Percentiles rank a stretch among this genome's conserved stretches.
Conservation (phyloP, 2,113 vertebrate species). For the Plestiodon gilberti region DNA sequence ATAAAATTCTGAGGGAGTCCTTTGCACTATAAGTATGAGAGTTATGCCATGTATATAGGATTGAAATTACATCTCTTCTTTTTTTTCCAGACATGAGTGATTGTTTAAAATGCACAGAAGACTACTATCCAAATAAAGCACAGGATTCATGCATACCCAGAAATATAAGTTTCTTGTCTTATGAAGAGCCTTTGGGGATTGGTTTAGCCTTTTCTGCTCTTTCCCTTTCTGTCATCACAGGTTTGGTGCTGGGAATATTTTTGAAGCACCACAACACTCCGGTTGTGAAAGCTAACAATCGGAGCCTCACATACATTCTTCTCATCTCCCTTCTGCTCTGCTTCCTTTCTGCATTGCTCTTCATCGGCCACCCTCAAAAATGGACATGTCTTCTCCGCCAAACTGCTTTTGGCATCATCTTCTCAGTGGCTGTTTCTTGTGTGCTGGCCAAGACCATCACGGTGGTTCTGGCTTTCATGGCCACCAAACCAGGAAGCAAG, state of each 20-base stretch:
- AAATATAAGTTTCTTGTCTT: not conserved
- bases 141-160: not conserved
- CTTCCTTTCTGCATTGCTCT: slow-evolving; percentile 5
- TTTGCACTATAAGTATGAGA: no score
- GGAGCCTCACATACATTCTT: not conserved
- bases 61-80: not conserved
- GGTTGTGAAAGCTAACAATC: not conserved
- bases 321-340: not conserved
- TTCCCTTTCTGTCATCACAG: not conserved
- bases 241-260: not conserved
- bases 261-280: not conserved
- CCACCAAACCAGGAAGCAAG: slow-evolving; percentile 9
- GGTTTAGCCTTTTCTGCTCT: not conserved
- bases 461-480: slow-evolving; percentile 25
- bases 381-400: not conserved
- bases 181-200: not conserved
- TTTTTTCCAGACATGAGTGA: not conserved
- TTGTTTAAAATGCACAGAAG: not conserved
- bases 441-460: slow-evolving; percentile 23
- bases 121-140: not conserved
- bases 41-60: no score
- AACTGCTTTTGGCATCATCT: slow-evolving; percentile 18
- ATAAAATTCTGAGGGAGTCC: no score
- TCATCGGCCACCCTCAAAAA: not conserved
- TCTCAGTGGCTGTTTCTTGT: slow-evolving; percentile 25